Percentiles rank a stretch among this genome's conserved stretches.
These are phyloP conservation scores for Aphelocoma coerulescens DNA, from an alignment of 2,113 vertebrate species.

Conservation along the genomic window DNA sequence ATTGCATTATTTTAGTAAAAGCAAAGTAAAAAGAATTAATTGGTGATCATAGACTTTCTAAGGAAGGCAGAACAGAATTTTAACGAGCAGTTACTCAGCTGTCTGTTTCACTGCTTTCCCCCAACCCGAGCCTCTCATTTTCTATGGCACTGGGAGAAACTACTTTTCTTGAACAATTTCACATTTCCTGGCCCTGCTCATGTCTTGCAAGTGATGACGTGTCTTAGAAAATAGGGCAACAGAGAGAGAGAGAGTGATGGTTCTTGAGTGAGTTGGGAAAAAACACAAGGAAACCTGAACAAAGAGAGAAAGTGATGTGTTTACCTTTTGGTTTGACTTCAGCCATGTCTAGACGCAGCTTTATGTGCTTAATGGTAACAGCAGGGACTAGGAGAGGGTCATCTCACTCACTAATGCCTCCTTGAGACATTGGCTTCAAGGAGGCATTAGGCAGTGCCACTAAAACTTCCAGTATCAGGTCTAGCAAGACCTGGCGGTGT, in stretches of 20 bases:
- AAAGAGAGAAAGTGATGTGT: conserved; percentile 19
- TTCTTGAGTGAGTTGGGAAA: conserved; percentile 19
- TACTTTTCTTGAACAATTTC: conserved; percentile 43
- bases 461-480: neutral
- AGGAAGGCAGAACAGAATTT: neutral
- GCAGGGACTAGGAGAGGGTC: neutral
- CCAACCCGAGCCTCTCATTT: neutral
- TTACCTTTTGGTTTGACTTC: conserved; percentile 46
- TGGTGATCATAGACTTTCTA: neutral
- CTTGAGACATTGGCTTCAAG: neutral
- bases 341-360: conserved; percentile 24
- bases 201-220: conserved; percentile 48
- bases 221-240: conserved; percentile 48
- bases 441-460: neutral
- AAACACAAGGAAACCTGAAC: conserved; percentile 37
- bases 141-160: conserved; percentile 6
- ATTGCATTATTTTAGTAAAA: conserved; percentile 42
- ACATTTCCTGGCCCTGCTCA: conserved; percentile 37
- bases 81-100: neutral
- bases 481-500: neutral
- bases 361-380: neutral
- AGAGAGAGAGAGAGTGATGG: conserved; percentile 4
- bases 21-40: conserved; percentile 42
- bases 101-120: neutral
- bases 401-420: neutral